These are phyloP conservation scores for Arremon aurantiirostris DNA, from an alignment of 2,797 vertebrate species.

Conservation along the genomic window DNA sequence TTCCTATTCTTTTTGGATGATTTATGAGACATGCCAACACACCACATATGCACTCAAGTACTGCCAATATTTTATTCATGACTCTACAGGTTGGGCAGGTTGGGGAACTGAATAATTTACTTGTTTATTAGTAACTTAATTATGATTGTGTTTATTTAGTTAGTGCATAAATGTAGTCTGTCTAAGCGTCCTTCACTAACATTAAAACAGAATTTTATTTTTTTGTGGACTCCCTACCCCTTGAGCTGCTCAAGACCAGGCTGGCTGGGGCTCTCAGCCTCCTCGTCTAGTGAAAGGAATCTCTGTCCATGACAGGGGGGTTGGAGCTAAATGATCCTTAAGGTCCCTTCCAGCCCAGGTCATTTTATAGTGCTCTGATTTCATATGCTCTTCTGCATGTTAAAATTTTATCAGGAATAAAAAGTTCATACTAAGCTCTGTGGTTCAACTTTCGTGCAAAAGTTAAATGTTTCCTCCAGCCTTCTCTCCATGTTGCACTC, in stretches of 20 bases:
- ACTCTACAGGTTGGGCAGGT: neutral
- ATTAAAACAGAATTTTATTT: neutral
- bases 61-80: neutral
- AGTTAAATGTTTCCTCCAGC: constrained; percentile 28
- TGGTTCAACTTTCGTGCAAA: neutral
- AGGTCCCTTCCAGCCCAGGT: neutral
- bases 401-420: neutral
- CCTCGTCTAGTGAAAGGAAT: neutral
- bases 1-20: neutral
- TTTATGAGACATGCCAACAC: neutral
- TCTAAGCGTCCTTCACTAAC: neutral
- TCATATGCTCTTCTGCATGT: neutral
- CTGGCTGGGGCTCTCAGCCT: neutral
- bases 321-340: neutral
- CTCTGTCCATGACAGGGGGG: accelerated
- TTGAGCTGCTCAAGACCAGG: neutral
- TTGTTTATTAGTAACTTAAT: neutral
- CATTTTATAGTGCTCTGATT: neutral
- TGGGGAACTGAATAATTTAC: neutral
- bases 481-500: neutral
- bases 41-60: neutral
- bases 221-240: neutral
- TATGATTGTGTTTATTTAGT: neutral
- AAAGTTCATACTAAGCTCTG: neutral
- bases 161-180: neutral